phyloP scores from a whole-genome alignment of 1,140 invertebrate genomes.

The Drosophila oshimai region DNA sequence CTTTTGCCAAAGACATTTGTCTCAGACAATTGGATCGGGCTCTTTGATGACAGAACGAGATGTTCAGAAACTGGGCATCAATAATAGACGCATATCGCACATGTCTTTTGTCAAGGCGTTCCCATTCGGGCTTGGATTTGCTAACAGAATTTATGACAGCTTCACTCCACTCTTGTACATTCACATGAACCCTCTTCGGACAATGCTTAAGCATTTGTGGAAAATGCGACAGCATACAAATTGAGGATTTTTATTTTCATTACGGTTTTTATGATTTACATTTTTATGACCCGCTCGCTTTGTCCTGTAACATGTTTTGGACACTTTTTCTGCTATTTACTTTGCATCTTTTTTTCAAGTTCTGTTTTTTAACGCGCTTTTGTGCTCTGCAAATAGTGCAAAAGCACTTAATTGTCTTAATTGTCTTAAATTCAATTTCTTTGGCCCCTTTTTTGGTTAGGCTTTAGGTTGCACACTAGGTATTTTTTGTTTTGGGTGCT shows the following conservation, averaged over 20 bases:
- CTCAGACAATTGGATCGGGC: slow-evolving; percentile 61
- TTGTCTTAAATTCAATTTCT: slow-evolving; percentile 33
- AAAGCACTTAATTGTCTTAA: slow-evolving; percentile 74
- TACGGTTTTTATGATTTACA: slow-evolving; percentile 75
- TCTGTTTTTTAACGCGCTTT: slow-evolving; percentile 18
- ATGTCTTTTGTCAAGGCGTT: slow-evolving; percentile 64
- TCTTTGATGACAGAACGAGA: slow-evolving; percentile 68
- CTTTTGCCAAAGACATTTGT: slow-evolving; percentile 68
- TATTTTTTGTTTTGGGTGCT: slow-evolving; percentile 10
- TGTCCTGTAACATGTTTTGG: slow-evolving; percentile 61
- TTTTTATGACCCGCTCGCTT: slow-evolving; percentile 59
- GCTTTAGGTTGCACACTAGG: slow-evolving; percentile 39
- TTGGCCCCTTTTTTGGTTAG: slow-evolving; percentile 13
- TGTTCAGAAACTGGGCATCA: slow-evolving; percentile 48
- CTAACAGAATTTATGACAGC: slow-evolving; percentile 68
- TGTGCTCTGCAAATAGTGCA: slow-evolving; percentile 61
- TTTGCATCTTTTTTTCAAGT: slow-evolving; percentile 1
- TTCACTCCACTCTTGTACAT: background rate
- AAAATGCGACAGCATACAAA: slow-evolving; percentile 80
- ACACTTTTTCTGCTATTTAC: slow-evolving; percentile 41
- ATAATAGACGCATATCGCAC: slow-evolving; percentile 61
- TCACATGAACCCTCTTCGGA: slow-evolving; percentile 19
- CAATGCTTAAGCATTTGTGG: slow-evolving; percentile 58
- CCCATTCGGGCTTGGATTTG: slow-evolving; percentile 26
- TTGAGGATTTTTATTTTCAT: slow-evolving; percentile 78